These are phyloP conservation scores for Avahi laniger DNA, from an alignment of 2,797 vertebrate species.

Conservation along the genomic window DNA sequence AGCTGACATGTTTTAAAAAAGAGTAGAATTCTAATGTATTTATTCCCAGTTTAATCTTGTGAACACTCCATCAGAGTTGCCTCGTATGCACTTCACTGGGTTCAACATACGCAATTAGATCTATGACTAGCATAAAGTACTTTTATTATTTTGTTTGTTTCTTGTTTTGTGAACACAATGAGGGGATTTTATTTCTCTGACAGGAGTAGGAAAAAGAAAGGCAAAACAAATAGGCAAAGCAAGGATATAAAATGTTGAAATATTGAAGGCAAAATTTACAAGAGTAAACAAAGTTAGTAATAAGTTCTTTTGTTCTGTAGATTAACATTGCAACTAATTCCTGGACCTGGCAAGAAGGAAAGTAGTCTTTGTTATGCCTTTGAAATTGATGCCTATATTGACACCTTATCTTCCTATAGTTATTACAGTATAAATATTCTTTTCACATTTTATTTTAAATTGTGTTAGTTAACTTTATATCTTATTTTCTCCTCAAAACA, in stretches of 20 bases:
- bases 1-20: not conserved
- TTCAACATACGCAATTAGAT: not conserved
- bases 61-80: not conserved
- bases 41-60: not conserved
- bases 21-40: not conserved
- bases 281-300: not conserved
- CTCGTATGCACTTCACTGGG: not conserved
- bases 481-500: not conserved
- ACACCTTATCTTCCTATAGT: not conserved
- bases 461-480: not conserved
- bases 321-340: not conserved
- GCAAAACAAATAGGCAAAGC: not conserved
- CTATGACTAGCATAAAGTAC: not conserved
- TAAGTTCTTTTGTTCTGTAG: not conserved
- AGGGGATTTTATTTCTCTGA: not conserved
- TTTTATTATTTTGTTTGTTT: not conserved
- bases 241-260: not conserved
- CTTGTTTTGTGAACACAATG: not conserved
- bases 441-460: conserved; percentile 21
- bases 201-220: not conserved
- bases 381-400: not conserved
- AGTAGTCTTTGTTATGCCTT: not conserved
- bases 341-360: not conserved
- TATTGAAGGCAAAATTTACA: not conserved
- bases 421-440: not conserved